Evolutionary conservation across 2,888 invertebrate species (phyloP).

Genomic region (Andrena bicolor): DNA sequence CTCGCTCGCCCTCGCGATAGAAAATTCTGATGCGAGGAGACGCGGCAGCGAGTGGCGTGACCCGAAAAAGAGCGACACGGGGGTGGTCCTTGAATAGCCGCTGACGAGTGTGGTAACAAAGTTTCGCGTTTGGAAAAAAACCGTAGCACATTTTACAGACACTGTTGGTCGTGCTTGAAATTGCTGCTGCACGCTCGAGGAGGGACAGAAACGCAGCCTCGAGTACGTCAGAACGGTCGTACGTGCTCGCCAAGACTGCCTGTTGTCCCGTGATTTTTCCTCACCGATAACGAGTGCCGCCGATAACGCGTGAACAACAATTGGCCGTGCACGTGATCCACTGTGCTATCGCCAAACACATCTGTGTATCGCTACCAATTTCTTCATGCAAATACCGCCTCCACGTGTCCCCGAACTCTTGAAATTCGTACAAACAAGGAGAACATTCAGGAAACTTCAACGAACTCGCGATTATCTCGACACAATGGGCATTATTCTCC

Average conservation of each 20-base stretch:
- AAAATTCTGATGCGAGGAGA: conserved; percentile 24
- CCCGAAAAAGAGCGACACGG: conserved; percentile 11
- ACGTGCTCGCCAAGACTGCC: neutral
- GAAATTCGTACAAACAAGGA: no score
- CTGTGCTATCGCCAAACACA: neutral
- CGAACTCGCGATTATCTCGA: no score
- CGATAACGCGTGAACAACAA: conserved; percentile 25
- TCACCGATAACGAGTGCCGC: neutral
- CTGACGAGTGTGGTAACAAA: conserved; percentile 44
- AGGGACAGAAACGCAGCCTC: neutral
- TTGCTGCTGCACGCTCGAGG: neutral
- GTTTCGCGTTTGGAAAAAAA: conserved; percentile 26
- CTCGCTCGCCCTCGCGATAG: neutral
- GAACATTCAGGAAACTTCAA: no score
- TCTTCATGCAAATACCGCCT: neutral
- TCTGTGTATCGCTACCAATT: conserved; percentile 13
- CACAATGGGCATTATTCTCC: no score
- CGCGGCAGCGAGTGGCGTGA: neutral
- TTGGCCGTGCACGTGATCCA: conserved; percentile 6
- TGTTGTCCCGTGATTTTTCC: neutral
- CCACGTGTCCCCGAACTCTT: neutral
- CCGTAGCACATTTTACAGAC: conserved; percentile 14
- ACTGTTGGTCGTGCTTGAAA: neutral
- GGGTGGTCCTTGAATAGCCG: conserved; percentile 31
- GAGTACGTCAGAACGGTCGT: neutral